phyloP scores from a whole-genome alignment of 2,113 vertebrate genomes.

The Stegostoma tigrinum region DNA sequence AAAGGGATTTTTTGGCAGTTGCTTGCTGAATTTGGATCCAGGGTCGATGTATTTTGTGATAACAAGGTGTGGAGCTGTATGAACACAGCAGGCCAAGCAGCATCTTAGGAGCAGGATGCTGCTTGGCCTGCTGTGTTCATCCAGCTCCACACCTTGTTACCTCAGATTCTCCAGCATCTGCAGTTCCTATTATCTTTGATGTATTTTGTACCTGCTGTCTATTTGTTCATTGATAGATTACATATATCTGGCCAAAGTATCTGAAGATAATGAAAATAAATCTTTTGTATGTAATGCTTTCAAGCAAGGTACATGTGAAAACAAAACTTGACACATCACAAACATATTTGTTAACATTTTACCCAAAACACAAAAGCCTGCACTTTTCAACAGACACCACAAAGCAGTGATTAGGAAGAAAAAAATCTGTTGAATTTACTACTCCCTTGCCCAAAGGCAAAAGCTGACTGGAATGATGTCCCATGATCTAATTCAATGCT shows the following conservation, averaged over 20 bases:
- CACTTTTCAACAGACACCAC: background rate
- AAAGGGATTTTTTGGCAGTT: background rate
- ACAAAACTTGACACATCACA: background rate
- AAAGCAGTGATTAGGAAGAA: background rate
- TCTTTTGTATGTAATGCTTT: background rate
- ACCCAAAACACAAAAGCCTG: background rate
- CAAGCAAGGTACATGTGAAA: background rate
- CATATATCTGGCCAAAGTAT: no score
- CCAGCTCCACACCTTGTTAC: no score
- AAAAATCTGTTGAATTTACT: background rate
- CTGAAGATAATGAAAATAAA: background rate
- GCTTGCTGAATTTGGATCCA: background rate
- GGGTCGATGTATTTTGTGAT: no score
- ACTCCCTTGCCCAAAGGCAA: background rate
- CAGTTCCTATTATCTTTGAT: no score
- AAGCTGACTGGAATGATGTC: background rate
- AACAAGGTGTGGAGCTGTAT: no score
- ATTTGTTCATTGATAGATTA: background rate
- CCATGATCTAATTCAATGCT: background rate
- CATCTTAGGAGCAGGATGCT: no score
- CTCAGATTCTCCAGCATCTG: no score
- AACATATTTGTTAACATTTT: background rate
- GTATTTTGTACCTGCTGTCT: background rate
- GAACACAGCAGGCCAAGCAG: no score
- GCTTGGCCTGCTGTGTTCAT: no score